Evolutionary conservation across 2,113 vertebrate genomes (phyloP).

Genomic region (Coptodon rendalli): DNA sequence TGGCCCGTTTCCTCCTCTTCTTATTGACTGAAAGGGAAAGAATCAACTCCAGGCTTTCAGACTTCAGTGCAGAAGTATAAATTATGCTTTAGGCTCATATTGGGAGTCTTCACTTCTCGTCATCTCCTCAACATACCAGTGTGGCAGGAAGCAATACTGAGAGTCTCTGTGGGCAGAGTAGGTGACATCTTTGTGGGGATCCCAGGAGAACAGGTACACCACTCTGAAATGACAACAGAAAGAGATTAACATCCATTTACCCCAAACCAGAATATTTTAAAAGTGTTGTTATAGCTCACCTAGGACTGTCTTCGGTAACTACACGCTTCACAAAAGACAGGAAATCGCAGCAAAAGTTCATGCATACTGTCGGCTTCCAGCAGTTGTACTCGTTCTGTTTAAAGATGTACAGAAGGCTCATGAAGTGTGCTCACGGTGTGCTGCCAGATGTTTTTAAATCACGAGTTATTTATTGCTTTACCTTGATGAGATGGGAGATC

Average conservation of each 20-base stretch:
- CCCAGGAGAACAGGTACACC: slow-evolving; percentile 81
- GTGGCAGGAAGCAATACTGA: slow-evolving; percentile 75
- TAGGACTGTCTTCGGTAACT: slow-evolving; percentile 76
- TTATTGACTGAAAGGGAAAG: background rate
- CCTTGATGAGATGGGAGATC: slow-evolving; percentile 83
- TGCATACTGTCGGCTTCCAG: slow-evolving; percentile 89
- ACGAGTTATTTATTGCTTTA: slow-evolving; percentile 10
- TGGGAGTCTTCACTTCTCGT: background rate
- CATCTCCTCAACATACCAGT: slow-evolving; percentile 78
- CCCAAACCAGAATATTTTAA: background rate
- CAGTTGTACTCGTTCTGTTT: slow-evolving; percentile 77
- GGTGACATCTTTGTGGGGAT: slow-evolving; percentile 77
- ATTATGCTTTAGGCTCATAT: background rate
- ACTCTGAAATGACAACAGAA: slow-evolving; percentile 58
- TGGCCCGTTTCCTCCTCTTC: background rate
- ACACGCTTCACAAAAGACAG: slow-evolving; percentile 77
- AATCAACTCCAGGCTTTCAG: background rate
- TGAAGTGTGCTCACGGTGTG: background rate
- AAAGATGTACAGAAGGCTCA: background rate
- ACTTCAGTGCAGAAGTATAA: background rate
- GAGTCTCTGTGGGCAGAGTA: slow-evolving; percentile 76
- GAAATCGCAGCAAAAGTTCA: slow-evolving; percentile 90
- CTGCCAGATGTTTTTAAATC: background rate
- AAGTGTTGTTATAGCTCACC: slow-evolving; percentile 57
- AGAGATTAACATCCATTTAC: background rate